Conservation (phyloP, 2,797 vertebrate genomes). For the Salarias fasciatus region DNA sequence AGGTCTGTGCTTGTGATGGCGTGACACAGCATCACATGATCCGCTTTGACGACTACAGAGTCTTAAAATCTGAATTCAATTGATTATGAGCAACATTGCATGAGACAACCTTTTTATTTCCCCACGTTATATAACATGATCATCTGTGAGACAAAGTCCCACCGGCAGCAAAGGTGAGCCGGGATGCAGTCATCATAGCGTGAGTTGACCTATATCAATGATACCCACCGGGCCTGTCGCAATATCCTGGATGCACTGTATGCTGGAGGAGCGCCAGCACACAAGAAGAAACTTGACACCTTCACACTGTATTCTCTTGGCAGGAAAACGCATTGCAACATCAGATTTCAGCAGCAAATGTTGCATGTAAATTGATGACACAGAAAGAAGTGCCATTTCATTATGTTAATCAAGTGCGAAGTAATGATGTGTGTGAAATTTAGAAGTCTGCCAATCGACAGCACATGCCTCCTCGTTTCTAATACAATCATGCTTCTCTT, state of each 20-base stretch:
- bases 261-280: slow-evolving; percentile 41
- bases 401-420: slow-evolving; percentile 23
- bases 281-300: slow-evolving; percentile 52
- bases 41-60: slow-evolving; percentile 16
- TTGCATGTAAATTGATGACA: slow-evolving; percentile 14
- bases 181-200: slow-evolving; percentile 35
- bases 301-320: slow-evolving; percentile 40
- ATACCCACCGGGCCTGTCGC: slow-evolving; percentile 50
- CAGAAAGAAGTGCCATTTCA: slow-evolving; percentile 17
- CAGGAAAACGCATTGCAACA: slow-evolving; percentile 28
- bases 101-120: background rate
- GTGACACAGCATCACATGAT: slow-evolving; percentile 8
- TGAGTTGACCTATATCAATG: slow-evolving; percentile 57
- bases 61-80: slow-evolving; percentile 31
- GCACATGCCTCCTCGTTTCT: background rate
- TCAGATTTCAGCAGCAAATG: slow-evolving; percentile 32
- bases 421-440: slow-evolving; percentile 12
- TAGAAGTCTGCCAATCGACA: background rate
- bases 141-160: slow-evolving; percentile 23
- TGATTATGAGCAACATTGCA: background rate
- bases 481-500: background rate
- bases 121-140: slow-evolving; percentile 1
- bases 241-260: slow-evolving; percentile 43
- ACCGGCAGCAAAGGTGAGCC: slow-evolving; percentile 38
- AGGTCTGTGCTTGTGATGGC: too few relatives aligned